Evolutionary conservation across 2,888 invertebrate genomes (phyloP), one percentile per base, ranked within the genome.

Genomic region (Oegoconia quadripuncta): DNA sequence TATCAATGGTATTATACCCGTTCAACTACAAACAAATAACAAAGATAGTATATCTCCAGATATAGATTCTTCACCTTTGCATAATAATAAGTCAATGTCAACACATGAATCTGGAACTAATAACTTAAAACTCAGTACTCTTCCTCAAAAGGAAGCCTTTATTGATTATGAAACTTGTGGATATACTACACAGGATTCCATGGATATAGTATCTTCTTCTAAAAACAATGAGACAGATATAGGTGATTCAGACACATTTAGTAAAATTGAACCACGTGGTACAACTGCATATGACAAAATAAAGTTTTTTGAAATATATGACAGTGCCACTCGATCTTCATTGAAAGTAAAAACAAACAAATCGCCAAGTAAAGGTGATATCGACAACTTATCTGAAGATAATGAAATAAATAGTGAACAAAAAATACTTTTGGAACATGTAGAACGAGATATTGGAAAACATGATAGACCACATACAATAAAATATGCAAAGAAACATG

Each of bases 281-380:
- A 55, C 61, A 20, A 62, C 59, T 2, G 32, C 44, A 12, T 61
- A 74, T 31, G 82, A 83, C 34, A 80, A 63, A 66, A 72, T 84
- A 9, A 83, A 72, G 41, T 84, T 84, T 50, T 84, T 84, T 42
- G 83, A 86, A 61, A 56, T 75, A 8, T 80, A 84, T 46, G 83
- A 84, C 37, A 68, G 58, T 28, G 49, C 67, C 27, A 81, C 83
- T 12, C 48, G 55, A 15, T 22, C 37, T 12, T 30, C 22, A 4
- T 22, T 12, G 6, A 27, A 7, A 13, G 23, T 16, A 30, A 15
- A n/a, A 39, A 27, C 3, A 32, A 33, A n/a, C 3, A 8, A 25
- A 3, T 5, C 14, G 16, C n/a, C 25, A 11, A 13, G 14, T n/a
- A 26, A 29, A n/a, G 26, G 38, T 9, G 29, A 43, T 29, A 2